These are phyloP conservation scores for Pseudorectes ferrugineus DNA, from an alignment of 2,113 vertebrate genomes.

Conservation along the genomic window DNA sequence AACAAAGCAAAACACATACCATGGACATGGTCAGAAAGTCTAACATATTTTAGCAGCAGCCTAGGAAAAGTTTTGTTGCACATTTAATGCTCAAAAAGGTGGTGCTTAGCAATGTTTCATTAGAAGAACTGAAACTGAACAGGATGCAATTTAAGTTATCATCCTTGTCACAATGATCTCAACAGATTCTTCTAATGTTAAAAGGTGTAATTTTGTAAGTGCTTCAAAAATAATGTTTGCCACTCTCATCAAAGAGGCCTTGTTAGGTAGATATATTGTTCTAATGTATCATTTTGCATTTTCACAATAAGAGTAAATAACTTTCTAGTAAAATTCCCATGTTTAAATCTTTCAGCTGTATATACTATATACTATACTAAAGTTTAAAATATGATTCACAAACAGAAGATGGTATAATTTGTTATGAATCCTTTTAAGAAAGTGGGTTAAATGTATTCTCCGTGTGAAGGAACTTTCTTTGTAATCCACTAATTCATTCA, in stretches of 20 bases:
- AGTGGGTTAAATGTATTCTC: background rate
- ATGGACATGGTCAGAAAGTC: background rate
- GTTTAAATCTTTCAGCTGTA: background rate
- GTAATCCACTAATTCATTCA: background rate
- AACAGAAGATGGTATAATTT: background rate
- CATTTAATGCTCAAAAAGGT: background rate
- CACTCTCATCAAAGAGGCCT: background rate
- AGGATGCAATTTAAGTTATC: background rate
- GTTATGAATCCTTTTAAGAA: background rate
- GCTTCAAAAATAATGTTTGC: background rate
- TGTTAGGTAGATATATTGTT: background rate
- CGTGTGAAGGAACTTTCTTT: background rate
- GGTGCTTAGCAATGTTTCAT: background rate
- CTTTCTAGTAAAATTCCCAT: background rate
- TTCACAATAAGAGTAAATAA: background rate
- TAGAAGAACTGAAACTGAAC: background rate
- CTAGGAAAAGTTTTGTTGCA: background rate
- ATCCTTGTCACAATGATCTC: background rate
- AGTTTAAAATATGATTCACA: background rate
- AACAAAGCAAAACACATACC: background rate
- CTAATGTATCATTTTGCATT: background rate
- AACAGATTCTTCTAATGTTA: background rate
- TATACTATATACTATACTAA: background rate
- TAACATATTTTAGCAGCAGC: background rate
- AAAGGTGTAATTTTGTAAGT: background rate